phyloP scores from a whole-genome alignment of 1,140 invertebrate species.

The Trichomalopsis sarcophagae region DNA sequence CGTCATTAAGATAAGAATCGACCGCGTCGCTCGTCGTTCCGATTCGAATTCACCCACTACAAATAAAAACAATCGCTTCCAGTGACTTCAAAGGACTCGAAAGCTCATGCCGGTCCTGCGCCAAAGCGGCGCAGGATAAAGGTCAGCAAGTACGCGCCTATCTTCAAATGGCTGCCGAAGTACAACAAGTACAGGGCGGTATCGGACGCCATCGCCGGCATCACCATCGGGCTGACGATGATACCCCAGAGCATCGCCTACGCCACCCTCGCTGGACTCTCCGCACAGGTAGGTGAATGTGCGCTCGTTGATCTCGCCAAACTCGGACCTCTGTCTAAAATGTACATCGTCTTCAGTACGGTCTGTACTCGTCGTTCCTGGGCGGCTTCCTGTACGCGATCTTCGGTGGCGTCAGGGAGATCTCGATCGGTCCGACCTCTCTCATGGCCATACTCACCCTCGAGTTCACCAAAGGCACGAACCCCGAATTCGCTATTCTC shows the following conservation, averaged over 20 bases:
- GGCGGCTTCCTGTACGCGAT: conserved; percentile 90
- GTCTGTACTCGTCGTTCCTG: conserved; percentile 83
- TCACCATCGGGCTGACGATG: conserved; percentile 87
- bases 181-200: conserved; percentile 78
- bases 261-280: conserved; percentile 84
- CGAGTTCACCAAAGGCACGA: conserved; percentile 83
- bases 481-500: conserved; percentile 85
- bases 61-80: background rate
- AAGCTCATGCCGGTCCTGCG: background rate
- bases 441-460: conserved; percentile 88
- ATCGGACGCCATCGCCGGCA: conserved; percentile 83
- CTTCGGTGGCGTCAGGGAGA: conserved; percentile 92
- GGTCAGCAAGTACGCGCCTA: conserved; percentile 71
- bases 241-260: conserved; percentile 92
- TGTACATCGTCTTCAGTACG: conserved; percentile 76
- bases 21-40: too few relatives aligned
- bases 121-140: conserved; percentile 25
- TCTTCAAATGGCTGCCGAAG: conserved; percentile 79
- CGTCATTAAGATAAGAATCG: background rate
- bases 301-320: background rate
- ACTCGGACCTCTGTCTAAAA: background rate
- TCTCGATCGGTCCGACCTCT: conserved; percentile 92
- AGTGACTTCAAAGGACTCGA: conserved; percentile 2
- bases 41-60: too few relatives aligned
- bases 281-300: conserved; percentile 77